Conservation (phyloP, 2,888 invertebrate species). For the Amiota minor region DNA sequence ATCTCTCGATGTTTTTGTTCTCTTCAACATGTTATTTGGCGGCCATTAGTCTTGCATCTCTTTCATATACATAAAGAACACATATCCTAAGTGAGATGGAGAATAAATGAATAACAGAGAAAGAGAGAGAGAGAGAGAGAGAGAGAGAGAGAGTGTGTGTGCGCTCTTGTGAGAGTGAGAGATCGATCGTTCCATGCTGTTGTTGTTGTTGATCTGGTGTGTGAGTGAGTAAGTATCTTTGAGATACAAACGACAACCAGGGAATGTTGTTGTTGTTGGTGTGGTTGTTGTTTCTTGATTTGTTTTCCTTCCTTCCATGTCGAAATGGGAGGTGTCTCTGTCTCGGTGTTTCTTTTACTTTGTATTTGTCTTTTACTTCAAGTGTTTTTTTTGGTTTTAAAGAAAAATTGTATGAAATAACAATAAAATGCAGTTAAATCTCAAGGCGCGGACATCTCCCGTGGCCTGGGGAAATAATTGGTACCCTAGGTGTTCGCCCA, state of each 20-base stretch:
- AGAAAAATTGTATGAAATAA: constrained; percentile 48
- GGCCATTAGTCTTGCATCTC: constrained; percentile 67
- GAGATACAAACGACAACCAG: constrained; percentile 1
- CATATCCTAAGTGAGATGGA: no score
- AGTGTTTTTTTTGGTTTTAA: constrained; percentile 33
- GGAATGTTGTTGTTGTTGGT: background rate
- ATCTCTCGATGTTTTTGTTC: constrained; percentile 28
- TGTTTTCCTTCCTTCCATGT: constrained; percentile 2
- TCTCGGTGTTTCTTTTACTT: background rate
- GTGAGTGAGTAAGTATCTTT: constrained; percentile 1
- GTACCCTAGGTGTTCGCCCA: no score
- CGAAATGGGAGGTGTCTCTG: constrained; percentile 31
- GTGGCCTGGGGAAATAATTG: no score
- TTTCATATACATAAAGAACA: constrained; percentile 42
- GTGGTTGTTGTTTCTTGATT: background rate
- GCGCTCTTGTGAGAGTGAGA: constrained; percentile 43
- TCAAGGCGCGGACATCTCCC: no score
- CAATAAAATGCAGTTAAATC: constrained; percentile 54
- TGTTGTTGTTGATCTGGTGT: constrained; percentile 23
- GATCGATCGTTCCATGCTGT: background rate
- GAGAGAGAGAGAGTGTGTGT: no score
- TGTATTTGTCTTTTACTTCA: background rate
- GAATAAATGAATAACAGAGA: no score
- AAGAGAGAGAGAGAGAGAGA: no score
- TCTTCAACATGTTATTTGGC: constrained; percentile 47